Percentiles rank a stretch among this genome's conserved stretches.
Evolutionary conservation across 2,797 vertebrate species (phyloP).

Genomic region (Pseudochirops corinnae): DNA sequence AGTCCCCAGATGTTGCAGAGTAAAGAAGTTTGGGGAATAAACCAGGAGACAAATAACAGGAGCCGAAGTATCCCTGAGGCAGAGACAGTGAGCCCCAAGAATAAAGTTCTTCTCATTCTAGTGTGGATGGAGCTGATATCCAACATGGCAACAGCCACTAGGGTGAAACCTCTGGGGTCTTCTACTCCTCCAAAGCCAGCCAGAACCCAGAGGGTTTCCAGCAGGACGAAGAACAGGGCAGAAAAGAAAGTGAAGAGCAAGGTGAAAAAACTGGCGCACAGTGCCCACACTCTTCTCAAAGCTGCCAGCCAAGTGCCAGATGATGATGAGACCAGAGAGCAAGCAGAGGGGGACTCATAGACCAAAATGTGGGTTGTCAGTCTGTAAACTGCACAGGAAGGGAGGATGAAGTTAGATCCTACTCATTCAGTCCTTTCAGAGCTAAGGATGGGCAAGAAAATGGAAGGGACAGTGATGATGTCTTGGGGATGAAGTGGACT

Average conservation of each 20-base stretch:
- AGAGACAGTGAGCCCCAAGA: constrained; percentile 80
- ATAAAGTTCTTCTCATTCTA: constrained; percentile 69
- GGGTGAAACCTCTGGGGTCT: constrained; percentile 79
- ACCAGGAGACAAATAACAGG: constrained; percentile 78
- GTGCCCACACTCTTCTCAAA: constrained; percentile 83
- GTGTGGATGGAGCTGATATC: constrained; percentile 71
- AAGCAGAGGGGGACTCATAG: constrained; percentile 78
- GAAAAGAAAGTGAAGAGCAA: constrained; percentile 75
- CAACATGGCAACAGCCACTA: constrained; percentile 81
- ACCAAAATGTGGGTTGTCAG: constrained; percentile 83
- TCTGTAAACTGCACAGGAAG: constrained; percentile 78
- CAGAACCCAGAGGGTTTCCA: constrained; percentile 65
- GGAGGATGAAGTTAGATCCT: constrained; percentile 10
- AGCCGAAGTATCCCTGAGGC: constrained; percentile 81
- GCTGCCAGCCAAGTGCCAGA: constrained; percentile 82
- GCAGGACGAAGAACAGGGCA: constrained; percentile 72
- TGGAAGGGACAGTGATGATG: not conserved
- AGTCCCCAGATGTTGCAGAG: constrained; percentile 85
- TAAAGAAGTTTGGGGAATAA: constrained; percentile 84
- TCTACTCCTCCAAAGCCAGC: constrained; percentile 72
- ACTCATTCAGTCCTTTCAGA: not conserved
- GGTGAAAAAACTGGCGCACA: constrained; percentile 80
- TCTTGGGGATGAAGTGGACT: not conserved
- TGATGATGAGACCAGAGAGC: constrained; percentile 73
- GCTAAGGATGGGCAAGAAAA: not conserved